These are phyloP conservation scores for Papilio aristodemus DNA, from an alignment of 1,140 invertebrate species.

Conservation along the genomic window DNA sequence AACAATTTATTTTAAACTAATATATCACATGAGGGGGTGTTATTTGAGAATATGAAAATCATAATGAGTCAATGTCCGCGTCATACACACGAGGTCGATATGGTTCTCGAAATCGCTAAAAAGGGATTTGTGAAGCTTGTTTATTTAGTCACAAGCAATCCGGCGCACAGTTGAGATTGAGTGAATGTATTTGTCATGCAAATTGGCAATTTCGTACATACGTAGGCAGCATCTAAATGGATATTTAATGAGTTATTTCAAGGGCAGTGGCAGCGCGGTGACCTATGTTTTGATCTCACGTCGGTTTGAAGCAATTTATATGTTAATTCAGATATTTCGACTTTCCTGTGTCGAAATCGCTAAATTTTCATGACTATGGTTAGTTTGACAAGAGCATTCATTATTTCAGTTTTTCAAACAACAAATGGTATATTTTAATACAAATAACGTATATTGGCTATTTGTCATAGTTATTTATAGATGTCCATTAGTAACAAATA, in stretches of 20 bases:
- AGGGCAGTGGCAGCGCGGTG: not conserved
- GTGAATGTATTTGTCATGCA: constrained; percentile 19
- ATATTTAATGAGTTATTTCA: constrained; percentile 8
- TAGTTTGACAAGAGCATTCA: not conserved
- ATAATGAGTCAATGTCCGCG: not conserved
- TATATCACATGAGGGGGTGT: too few relatives aligned
- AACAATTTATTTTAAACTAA: too few relatives aligned
- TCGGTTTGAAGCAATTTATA: not conserved
- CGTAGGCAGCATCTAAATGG: constrained; percentile 10
- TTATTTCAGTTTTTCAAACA: too few relatives aligned
- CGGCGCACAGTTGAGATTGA: not conserved
- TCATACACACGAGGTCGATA: not conserved
- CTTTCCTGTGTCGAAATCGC: not conserved
- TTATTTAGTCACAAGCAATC: constrained; percentile 11
- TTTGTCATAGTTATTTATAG: too few relatives aligned
- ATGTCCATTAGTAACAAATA: too few relatives aligned
- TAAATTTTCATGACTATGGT: not conserved
- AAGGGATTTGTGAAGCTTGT: constrained; percentile 11
- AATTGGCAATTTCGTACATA: constrained; percentile 21
- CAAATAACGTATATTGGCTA: too few relatives aligned
- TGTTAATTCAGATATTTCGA: not conserved
- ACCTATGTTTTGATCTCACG: constrained; percentile 1
- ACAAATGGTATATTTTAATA: too few relatives aligned
- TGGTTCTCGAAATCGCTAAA: not conserved
- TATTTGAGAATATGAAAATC: not conserved